A percentile compares a stretch with the other conserved stretches of the same genome.
phyloP scores from a whole-genome alignment of 2,113 vertebrate genomes.

The Dinomys branickii region DNA sequence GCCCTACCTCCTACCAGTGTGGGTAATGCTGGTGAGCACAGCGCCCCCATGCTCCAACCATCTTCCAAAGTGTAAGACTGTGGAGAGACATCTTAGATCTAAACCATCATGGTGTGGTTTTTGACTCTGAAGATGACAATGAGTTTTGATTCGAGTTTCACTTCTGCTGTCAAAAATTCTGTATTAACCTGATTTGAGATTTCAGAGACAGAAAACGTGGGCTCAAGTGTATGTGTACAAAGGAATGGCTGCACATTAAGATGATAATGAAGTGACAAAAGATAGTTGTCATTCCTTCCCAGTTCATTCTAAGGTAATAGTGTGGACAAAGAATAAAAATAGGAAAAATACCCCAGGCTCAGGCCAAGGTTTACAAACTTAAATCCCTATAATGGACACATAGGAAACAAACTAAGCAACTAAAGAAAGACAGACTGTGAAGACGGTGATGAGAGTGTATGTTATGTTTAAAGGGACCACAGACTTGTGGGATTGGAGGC shows the following conservation, averaged over 20 bases:
- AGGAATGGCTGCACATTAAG: background rate
- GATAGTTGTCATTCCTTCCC: background rate
- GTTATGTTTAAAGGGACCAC: background rate
- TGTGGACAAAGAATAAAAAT: conserved; percentile 26
- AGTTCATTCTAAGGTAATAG: background rate
- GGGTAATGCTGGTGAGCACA: background rate
- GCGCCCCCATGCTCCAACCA: background rate
- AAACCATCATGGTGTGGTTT: background rate
- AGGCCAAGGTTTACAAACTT: background rate
- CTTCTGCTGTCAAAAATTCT: conserved; percentile 16
- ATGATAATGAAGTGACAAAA: conserved; percentile 9
- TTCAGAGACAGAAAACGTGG: background rate
- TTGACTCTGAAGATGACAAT: background rate
- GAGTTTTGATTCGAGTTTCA: background rate
- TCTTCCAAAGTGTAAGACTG: background rate
- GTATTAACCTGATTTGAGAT: background rate
- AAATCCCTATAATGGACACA: background rate
- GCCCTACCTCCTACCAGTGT: background rate
- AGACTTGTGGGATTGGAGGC: background rate
- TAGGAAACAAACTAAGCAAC: background rate
- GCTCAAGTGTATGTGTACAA: background rate
- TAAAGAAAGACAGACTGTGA: background rate
- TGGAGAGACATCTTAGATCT: background rate
- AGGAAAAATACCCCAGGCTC: background rate
- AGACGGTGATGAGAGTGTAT: background rate